Base-by-base conservation (phyloP, 2,113 vertebrate species). In the Odocoileus hemionus region DNA sequence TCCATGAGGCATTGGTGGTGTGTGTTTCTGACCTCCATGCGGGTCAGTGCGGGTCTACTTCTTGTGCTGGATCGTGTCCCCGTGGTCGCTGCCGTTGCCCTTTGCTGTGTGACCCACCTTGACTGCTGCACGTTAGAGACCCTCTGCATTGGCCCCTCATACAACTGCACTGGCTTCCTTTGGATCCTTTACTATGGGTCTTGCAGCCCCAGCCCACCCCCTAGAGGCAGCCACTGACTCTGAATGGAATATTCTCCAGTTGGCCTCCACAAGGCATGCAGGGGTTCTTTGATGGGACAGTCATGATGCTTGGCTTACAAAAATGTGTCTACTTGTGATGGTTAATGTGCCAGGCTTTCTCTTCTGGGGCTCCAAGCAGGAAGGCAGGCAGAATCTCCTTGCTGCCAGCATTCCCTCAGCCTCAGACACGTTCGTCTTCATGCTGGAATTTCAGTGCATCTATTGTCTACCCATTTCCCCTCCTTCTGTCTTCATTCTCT, bases 21-120 rank as follows among this genome's bases (percentile, higher is more conserved):
- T 50, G 47, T 50, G 47, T 13, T 50, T 13, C 47, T 50, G 36
- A 16, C 14, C 1, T 6, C 76, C 1, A 21, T 26, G 2, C 7
- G 6, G 21, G 23, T 30, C 30, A 30, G 28, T 5, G 30, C 28
- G 26, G 19, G 13, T 15, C 19, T 33, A 30, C 61, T 17, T 26
- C 61, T 60, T 21, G 26, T 3, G 11, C 78, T 23, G 11, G 43
- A 6, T 7, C 1, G 0, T 10, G 36, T 4, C 14, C 47, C 30
- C 1, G 8, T 1, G 47, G 47, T 14, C 1, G 3, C 54, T 25
- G 30, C 47, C 47, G 0, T 25, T 5, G 11, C 39, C 64, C 26
- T 7, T 5, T 10, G 47, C 64, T 26, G 15, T 47, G 61, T 10
- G 14, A 13, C 55, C 52, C 52, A 7, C 16, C 19, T 11, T 6